Conservation (phyloP, 2,888 invertebrate genomes). For the Microplitis manilae region DNA sequence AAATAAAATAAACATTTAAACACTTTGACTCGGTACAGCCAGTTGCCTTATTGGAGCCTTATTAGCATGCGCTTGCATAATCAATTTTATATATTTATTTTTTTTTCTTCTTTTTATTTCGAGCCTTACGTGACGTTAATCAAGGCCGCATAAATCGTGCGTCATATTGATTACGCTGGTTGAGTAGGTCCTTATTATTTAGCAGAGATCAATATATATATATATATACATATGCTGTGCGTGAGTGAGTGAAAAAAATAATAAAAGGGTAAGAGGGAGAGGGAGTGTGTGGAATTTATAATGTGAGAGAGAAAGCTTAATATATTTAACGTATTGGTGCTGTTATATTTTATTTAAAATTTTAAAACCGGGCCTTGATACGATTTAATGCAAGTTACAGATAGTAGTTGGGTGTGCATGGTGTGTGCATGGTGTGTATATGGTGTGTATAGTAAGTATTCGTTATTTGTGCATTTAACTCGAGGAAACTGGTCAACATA, state of each 20-base stretch:
- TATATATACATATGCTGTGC: not conserved
- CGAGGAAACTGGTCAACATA: slow-evolving; percentile 17
- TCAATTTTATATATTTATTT: not conserved
- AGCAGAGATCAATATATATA: not conserved
- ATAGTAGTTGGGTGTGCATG: too few relatives aligned
- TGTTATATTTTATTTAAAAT: not conserved
- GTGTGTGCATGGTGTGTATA: not conserved
- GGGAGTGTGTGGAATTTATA: not conserved
- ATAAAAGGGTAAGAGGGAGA: not conserved
- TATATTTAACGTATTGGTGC: not conserved
- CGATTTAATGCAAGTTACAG: not conserved
- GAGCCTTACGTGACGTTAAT: slow-evolving; percentile 15
- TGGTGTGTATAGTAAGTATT: not conserved
- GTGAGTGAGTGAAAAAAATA: not conserved
- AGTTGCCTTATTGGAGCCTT: not conserved
- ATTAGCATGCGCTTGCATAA: not conserved
- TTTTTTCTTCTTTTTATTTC: not conserved
- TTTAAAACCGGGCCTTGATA: not conserved
- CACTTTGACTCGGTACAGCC: too few relatives aligned
- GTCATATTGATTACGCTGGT: slow-evolving; percentile 19
- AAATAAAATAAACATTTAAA: too few relatives aligned
- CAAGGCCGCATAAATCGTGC: slow-evolving; percentile 18
- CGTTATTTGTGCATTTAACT: slow-evolving; percentile 6
- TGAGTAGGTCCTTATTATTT: slow-evolving; percentile 12
- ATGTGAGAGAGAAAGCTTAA: not conserved